Base-by-base conservation (phyloP, 2,113 vertebrate species). In the Tylochromis polylepis region DNA sequence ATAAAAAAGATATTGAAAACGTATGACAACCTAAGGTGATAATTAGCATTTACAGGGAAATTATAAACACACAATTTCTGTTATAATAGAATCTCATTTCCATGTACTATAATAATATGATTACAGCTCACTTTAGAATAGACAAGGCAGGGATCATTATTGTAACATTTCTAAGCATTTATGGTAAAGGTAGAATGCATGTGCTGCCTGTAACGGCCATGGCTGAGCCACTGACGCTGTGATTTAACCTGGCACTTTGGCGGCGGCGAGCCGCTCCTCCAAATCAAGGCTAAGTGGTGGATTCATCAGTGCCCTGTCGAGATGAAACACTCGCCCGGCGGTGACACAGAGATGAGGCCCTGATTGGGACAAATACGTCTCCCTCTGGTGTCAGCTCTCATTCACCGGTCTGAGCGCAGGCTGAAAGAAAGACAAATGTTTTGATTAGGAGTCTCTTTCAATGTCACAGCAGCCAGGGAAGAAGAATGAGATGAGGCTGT, bases 391-490 rank as follows among this genome's bases (percentile, higher is more conserved):
- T 96, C 95, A 95, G 95, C 92, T 95, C 95, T 95, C 94, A 94
- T 95, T 95, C 94, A 93, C 90, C 86, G 88, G 94, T 88, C 89
- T 88, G 92, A 88, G 92, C 85, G 55, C 88, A 38, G 85, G 86
- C 95, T 90, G 89, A 94, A 95, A 95, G 94, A 96, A 95, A 96
- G 95, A 97, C 95, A 96, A 96, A 96, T 95, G 95, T 96, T 96
- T 96, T 96, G 95, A 97, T 96, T 96, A 96, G 95, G 91, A 94
- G 94, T 95, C 95, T 91, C 88, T 94, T 94, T 96, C 94, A 94
- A 96, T 95, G 95, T 96, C 95, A 93, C 91, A 78, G 86, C 88
- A 94, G 92, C 93, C 82, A 43, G 86, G 46, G 57, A 83, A 91
- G 94, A 93, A 92, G 90, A 94, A 94, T 90, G 95, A 92, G 94